Base-by-base conservation (phyloP, 2,113 vertebrate genomes). In the Pantherophis guttatus region DNA sequence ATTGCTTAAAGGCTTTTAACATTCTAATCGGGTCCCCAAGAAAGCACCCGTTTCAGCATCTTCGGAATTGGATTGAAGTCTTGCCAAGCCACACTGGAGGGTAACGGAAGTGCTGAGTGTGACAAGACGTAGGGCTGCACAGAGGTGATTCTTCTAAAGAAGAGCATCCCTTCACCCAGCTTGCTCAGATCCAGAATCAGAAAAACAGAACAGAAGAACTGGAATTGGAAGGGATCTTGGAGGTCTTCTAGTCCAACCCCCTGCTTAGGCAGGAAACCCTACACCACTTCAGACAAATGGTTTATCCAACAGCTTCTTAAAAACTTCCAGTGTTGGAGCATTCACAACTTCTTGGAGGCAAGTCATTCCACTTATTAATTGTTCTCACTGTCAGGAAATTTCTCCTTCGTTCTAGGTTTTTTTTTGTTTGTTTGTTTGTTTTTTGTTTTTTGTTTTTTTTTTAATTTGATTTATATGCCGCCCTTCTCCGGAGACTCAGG, bases 111-210 rank as follows among this genome's bases (percentile, higher is more conserved):
- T 70, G 65, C n/a, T 70, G 65, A 70, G 65, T 70, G 65, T 70
- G 65, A 13, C 29, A 7, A n/a, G 29, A 70, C 1, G 12, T n/a
- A 6, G 12, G 12, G 4, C 65, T 33, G n/a, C 17, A 17, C 13
- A 17, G 15, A 39, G n/a, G n/a, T 75, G 70, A 75, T 19, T 75
- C 70, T 75, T 33, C 70, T 19, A 75, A 33, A 81, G 33, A 39
- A 81, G n/a, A 39, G 1, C 0, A 0, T 39, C 70, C 39, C n/a
- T 81, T 39, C 33, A 3, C n/a, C 7, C 5, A 2, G 2, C n/a
- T 75, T 15, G 29, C n/a, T 17, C 70, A 2, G 19, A 13, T 39
- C 70, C 70, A 75, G 70, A n/a, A 65, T 65, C 13, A 65, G 26
- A n/a, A n/a, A 29, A n/a, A n/a, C 29, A 9, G 24, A 26, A 29